Percentiles rank a stretch among this genome's conserved stretches.
phyloP scores from a whole-genome alignment of 2,797 vertebrate species.

The Argyrosomus regius region DNA sequence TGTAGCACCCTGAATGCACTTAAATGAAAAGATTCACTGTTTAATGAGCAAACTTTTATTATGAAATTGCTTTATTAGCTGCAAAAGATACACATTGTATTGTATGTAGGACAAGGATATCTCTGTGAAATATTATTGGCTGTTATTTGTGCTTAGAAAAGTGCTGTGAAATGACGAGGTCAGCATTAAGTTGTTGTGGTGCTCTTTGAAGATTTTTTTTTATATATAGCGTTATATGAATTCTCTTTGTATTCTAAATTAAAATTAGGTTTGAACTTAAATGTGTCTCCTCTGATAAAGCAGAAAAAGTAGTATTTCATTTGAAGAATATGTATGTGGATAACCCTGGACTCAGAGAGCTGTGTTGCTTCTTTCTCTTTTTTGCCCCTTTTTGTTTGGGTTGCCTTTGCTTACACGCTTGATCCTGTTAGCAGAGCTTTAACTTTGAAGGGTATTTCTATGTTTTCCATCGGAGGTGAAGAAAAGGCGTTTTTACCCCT shows the following conservation, averaged over 20 bases:
- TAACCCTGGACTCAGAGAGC: conserved; percentile 23
- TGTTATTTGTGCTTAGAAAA: conserved; percentile 26
- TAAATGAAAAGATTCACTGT: conserved; percentile 7
- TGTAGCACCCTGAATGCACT: not conserved
- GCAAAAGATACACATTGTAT: not conserved
- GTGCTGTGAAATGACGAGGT: conserved; percentile 36
- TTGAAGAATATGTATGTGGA: conserved; percentile 37
- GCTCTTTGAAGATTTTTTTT: conserved; percentile 42
- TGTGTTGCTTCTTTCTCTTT: not conserved
- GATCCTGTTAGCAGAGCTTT: conserved; percentile 47
- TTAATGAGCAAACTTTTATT: conserved; percentile 22
- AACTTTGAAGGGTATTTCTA: conserved; percentile 47
- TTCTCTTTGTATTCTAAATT: conserved; percentile 39
- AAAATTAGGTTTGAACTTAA: conserved; percentile 37
- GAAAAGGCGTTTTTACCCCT: conserved; percentile 37
- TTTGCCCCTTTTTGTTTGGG: conserved; percentile 9
- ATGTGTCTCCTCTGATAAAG: conserved; percentile 17
- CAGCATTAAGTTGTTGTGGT: conserved; percentile 40
- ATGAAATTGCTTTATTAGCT: conserved; percentile 5
- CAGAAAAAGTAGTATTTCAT: conserved; percentile 12
- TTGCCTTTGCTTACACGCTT: conserved; percentile 33
- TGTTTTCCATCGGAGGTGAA: conserved; percentile 51
- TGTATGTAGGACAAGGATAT: conserved; percentile 31
- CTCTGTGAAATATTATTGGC: conserved; percentile 31
- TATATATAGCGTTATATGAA: conserved; percentile 14